Evolutionary conservation across 2,888 invertebrate genomes (phyloP), one percentile per base, ranked within the genome.

Genomic region (Lasiommata megera): DNA sequence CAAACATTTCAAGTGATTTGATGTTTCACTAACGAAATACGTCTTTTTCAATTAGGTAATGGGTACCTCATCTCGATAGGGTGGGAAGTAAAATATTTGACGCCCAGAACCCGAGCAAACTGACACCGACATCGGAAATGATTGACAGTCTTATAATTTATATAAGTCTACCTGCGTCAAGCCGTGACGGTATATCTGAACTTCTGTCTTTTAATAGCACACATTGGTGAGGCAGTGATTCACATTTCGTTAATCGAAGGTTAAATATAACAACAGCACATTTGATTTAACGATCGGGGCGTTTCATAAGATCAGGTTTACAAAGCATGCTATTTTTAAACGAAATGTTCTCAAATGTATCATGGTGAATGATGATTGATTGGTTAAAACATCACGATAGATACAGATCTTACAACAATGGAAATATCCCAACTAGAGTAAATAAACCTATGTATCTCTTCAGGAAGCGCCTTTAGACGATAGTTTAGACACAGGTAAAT

Each of bases 171-270:
- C 75, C 75, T 72, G 68, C 77, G 71, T 76, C 77, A 76, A 76
- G 72, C 76, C 72, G 74, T 79, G 74, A 77, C 55, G 55, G 78
- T 78, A 80, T 76, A 80, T 67, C 64, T 68, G 63, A 54, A 64
- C 57, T 65, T 56, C 63, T 56, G 51, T 75, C 80, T 85, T 80
- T 70, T 79, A 83, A 82, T 88, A 88, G 80, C 73, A 55, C 72
- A 65, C 68, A 67, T 47, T 29, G 46, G 68, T 67, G 52, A 52
- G 41, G 41, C 41, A 52, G 71, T 88, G 88, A 88, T 76, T 89
- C 88, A 88, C 82, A 81, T 86, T 86, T 76, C 77, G 80, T 79
- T 82, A 84, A 88, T 86, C 83, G 85, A 86, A 82, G 80, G 77
- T 81, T 86, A 82, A 79, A 82, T 80, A 76, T 80, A 80, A 72